phyloP scores from a whole-genome alignment of 2,113 vertebrate species.

The Setophaga petechia region DNA sequence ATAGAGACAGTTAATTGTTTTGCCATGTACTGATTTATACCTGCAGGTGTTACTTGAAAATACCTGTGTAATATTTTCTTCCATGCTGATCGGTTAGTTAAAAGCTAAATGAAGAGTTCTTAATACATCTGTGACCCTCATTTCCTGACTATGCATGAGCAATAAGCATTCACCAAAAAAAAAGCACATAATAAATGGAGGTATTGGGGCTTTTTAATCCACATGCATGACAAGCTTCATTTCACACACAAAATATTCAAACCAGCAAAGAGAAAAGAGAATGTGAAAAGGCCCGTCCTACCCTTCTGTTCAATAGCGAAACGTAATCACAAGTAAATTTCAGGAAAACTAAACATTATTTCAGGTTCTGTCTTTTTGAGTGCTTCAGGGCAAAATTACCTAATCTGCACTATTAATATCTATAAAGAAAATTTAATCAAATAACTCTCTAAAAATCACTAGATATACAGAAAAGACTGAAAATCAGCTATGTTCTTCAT shows the following conservation, averaged over 20 bases:
- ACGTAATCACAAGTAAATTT: not conserved
- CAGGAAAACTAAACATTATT: not conserved
- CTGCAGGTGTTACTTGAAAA: not conserved
- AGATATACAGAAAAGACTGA: not conserved
- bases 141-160: not conserved
- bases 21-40: not conserved
- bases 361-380: not conserved
- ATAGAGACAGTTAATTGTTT: not conserved
- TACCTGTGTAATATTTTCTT: not conserved
- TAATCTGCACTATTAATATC: not conserved
- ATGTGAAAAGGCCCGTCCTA: not conserved
- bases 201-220: not conserved
- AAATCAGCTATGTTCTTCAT: not conserved
- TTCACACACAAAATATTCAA: conserved; percentile 22
- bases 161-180: not conserved
- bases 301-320: not conserved
- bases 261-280: not conserved
- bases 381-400: not conserved
- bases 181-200: not conserved
- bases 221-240: not conserved
- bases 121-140: not conserved
- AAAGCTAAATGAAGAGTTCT: not conserved
- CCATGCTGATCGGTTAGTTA: not conserved
- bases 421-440: not conserved
- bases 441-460: not conserved